Percentiles rank a stretch among this genome's conserved stretches.
Evolutionary conservation across 2,888 invertebrate genomes (phyloP).

Genomic region (Chymomyza procnemis): DNA sequence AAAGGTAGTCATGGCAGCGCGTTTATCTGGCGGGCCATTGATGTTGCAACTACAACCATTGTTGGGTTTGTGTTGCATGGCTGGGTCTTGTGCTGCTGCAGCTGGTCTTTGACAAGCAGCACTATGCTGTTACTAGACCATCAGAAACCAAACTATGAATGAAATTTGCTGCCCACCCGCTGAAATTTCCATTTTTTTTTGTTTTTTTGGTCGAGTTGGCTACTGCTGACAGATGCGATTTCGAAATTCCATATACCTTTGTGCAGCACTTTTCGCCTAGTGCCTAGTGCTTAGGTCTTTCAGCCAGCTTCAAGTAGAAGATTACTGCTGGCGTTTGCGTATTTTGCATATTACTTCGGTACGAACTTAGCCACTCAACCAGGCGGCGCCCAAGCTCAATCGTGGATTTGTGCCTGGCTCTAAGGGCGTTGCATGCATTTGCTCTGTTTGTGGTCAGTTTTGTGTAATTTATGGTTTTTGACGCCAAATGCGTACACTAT

Average conservation of each 20-base stretch:
- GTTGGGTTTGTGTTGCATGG: constrained; percentile 10
- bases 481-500: constrained; percentile 35
- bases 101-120: too few relatives aligned
- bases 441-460: constrained; percentile 44
- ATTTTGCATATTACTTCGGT: neutral
- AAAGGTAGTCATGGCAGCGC: neutral
- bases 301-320: neutral
- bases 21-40: constrained; percentile 15
- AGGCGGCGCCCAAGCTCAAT: neutral
- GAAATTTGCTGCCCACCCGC: too few relatives aligned
- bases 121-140: neutral
- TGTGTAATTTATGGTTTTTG: constrained; percentile 65
- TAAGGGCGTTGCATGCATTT: neutral
- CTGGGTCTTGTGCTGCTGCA: too few relatives aligned
- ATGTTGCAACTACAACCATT: constrained; percentile 30
- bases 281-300: neutral
- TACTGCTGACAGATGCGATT: neutral
- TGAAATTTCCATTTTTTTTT: too few relatives aligned
- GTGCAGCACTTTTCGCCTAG: neutral
- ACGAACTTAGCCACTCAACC: neutral
- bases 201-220: neutral
- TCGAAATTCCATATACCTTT: too few relatives aligned
- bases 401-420: neutral
- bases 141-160: too few relatives aligned
- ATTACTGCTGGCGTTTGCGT: neutral